A percentile compares a stretch with the other conserved stretches of the same genome.
phyloP scores from a whole-genome alignment of 2,888 invertebrate species.

The Eristalis tenax region DNA sequence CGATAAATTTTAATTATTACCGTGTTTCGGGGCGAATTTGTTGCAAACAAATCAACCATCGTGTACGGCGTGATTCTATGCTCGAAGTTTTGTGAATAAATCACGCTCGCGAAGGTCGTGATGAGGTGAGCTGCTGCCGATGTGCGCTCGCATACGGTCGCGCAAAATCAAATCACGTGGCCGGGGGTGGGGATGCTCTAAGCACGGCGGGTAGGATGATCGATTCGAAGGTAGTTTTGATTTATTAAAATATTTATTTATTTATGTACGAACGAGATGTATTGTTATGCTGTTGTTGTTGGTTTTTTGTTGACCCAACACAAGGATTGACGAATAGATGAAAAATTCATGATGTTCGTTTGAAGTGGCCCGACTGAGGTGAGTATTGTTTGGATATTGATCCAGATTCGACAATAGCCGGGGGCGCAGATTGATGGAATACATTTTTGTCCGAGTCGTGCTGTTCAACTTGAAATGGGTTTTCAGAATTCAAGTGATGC shows the following conservation, averaged over 20 bases:
- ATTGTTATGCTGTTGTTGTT: background rate
- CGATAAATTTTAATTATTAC: conserved; percentile 64
- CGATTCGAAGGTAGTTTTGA: conserved; percentile 38
- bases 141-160: background rate
- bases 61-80: conserved; percentile 32
- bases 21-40: conserved; percentile 59
- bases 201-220: conserved; percentile 27
- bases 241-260: conserved; percentile 56
- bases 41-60: conserved; percentile 55
- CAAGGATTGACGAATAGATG: background rate
- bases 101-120: conserved; percentile 1
- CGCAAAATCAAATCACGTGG: conserved; percentile 14
- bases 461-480: no score
- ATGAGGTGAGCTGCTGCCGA: background rate
- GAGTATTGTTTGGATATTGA: background rate
- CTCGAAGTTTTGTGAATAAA: conserved; percentile 53
- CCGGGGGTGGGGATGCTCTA: background rate
- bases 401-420: background rate
- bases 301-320: background rate
- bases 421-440: background rate
- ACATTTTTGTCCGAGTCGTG: background rate
- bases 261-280: conserved; percentile 13
- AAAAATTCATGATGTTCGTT: conserved; percentile 27
- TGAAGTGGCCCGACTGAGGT: background rate
- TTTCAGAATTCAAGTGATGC: no score